Evolutionary conservation across 1,140 invertebrate genomes (phyloP).

Genomic region (Manduca sexta): DNA sequence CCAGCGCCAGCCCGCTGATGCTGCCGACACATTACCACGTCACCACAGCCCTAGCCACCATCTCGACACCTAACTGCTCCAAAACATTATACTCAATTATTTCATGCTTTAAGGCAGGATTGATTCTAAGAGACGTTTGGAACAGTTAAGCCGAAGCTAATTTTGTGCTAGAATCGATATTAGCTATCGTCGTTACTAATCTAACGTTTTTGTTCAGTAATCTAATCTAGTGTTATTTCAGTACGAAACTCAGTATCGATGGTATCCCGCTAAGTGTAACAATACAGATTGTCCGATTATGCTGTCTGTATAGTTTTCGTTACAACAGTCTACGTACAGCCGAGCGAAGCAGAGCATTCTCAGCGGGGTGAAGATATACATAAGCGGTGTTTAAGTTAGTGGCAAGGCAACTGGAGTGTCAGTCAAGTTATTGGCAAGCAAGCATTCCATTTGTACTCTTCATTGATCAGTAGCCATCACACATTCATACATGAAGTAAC

Average conservation of each 20-base stretch:
- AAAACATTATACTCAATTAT: too few species aligned
- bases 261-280: slow-evolving; percentile 52
- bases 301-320: slow-evolving; percentile 9
- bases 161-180: slow-evolving; percentile 33
- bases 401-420: slow-evolving; percentile 64
- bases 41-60: slow-evolving; percentile 61
- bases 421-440: slow-evolving; percentile 52
- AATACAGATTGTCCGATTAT: slow-evolving; percentile 6
- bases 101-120: too few species aligned
- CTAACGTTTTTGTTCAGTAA: slow-evolving; percentile 23
- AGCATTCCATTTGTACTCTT: slow-evolving; percentile 36
- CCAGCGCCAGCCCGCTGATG: slow-evolving; percentile 72
- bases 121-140: too few species aligned
- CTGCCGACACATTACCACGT: slow-evolving; percentile 70
- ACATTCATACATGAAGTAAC: slow-evolving; percentile 1
- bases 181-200: slow-evolving; percentile 13
- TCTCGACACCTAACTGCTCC: slow-evolving; percentile 55
- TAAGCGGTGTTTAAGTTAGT: slow-evolving; percentile 70
- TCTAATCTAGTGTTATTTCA: slow-evolving; percentile 27
- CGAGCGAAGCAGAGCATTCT: slow-evolving; percentile 70
- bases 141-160: slow-evolving; percentile 53
- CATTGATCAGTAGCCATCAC: slow-evolving; percentile 1
- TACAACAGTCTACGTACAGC: slow-evolving; percentile 31
- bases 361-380: slow-evolving; percentile 63
- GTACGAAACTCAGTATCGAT: slow-evolving; percentile 1